Evolutionary conservation across 2,888 invertebrate species (phyloP).

Genomic region (Pasiphila rectangulata): DNA sequence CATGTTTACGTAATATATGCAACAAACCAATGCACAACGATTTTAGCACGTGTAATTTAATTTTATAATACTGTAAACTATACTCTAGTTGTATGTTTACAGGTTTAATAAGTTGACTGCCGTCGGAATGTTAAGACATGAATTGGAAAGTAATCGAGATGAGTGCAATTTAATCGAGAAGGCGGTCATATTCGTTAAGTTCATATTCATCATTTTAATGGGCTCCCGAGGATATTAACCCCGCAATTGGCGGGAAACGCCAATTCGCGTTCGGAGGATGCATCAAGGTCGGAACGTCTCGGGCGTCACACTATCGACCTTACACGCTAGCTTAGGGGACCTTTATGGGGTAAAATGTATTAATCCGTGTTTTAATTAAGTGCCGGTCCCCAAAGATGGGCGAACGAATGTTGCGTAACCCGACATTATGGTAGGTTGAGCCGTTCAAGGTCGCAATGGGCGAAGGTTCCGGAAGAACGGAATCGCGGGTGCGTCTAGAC

Average conservation of each 20-base stretch:
- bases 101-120: constrained; percentile 30
- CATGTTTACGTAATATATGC: constrained; percentile 21
- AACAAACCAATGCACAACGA: constrained; percentile 11
- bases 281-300: constrained; percentile 67
- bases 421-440: constrained; percentile 76
- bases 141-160: constrained; percentile 26
- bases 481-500: constrained; percentile 77
- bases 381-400: constrained; percentile 49
- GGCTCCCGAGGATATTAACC: constrained; percentile 59
- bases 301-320: constrained; percentile 65
- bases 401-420: constrained; percentile 59
- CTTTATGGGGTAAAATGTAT: constrained; percentile 36
- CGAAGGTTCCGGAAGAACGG: constrained; percentile 77
- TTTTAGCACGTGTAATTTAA: constrained; percentile 10
- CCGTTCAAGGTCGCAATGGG: constrained; percentile 76
- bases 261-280: constrained; percentile 57
- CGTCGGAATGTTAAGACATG: constrained; percentile 29
- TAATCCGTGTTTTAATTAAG: constrained; percentile 51
- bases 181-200: constrained; percentile 29
- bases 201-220: constrained; percentile 42
- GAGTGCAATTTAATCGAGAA: constrained; percentile 26
- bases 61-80: constrained; percentile 8
- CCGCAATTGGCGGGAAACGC: constrained; percentile 52
- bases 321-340: constrained; percentile 41
- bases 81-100: constrained; percentile 14